Evolutionary conservation across 2,797 vertebrate genomes (phyloP).

Genomic region (Pipistrellus pipistrellus): DNA sequence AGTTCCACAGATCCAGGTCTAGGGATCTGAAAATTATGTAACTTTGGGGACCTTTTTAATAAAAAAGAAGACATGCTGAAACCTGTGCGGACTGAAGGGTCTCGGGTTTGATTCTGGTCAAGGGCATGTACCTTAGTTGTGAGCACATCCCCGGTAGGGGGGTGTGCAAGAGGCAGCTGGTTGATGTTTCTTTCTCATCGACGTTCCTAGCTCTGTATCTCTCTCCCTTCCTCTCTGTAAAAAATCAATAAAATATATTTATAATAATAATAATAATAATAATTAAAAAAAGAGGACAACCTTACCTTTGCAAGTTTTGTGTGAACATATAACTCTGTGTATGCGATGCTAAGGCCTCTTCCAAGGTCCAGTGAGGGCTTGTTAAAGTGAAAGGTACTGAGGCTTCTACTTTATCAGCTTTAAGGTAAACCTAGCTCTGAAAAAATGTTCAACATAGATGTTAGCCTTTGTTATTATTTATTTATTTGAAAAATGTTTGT

Average conservation of each 20-base stretch:
- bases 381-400: slow-evolving; percentile 18
- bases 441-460: slow-evolving; percentile 22
- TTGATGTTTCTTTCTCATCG: no score
- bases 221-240: no score
- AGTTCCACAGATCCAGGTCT: not conserved
- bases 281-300: not conserved
- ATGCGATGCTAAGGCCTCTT: not conserved
- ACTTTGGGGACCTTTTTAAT: not conserved
- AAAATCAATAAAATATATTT: no score
- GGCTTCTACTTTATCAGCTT: not conserved
- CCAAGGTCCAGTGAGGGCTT: not conserved
- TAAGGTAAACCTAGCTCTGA: not conserved
- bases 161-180: no score
- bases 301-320: not conserved
- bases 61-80: not conserved
- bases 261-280: no score
- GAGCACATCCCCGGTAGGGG: no score
- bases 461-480: slow-evolving; percentile 46
- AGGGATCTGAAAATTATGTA: not conserved
- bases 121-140: no score
- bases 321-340: not conserved
- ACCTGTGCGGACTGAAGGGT: no score
- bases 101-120: no score
- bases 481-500: not conserved
- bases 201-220: no score